Conservation (phyloP, 2,888 invertebrate species). For the Thymelicus acteon region DNA sequence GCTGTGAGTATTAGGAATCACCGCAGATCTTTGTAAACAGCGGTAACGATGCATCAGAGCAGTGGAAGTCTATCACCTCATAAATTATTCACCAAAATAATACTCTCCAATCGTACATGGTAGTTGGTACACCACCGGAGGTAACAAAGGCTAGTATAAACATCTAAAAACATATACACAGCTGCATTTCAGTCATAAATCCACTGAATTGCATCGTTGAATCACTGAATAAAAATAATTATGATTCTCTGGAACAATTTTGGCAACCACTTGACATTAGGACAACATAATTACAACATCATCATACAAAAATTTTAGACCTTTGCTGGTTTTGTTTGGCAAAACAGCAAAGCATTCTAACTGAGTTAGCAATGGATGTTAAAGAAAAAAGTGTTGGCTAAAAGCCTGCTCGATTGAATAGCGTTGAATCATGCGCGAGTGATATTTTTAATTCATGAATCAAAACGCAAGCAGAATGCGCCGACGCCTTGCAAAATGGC, state of each 20-base stretch:
- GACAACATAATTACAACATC: constrained; percentile 29
- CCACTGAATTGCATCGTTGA: constrained; percentile 30
- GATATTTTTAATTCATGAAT: constrained; percentile 78
- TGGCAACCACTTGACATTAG: constrained; percentile 50
- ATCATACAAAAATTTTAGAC: not conserved
- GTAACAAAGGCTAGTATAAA: constrained; percentile 23
- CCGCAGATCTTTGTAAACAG: too few species aligned
- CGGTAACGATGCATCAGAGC: too few species aligned
- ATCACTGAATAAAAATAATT: constrained; percentile 38
- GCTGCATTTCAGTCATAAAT: constrained; percentile 40
- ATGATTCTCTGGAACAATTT: constrained; percentile 49
- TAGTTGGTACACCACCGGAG: not conserved
- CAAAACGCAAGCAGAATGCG: constrained; percentile 58
- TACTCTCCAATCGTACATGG: too few species aligned
- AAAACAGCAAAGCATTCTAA: not conserved
- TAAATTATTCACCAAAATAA: too few species aligned
- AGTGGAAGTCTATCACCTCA: too few species aligned
- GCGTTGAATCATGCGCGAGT: constrained; percentile 49
- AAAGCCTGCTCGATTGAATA: constrained; percentile 12
- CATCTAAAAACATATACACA: constrained; percentile 17
- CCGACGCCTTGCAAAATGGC: constrained; percentile 51
- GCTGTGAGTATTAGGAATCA: too few species aligned
- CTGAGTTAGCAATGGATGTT: not conserved
- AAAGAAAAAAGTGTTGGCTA: constrained; percentile 12
- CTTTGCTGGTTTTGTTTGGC: not conserved